Conservation (phyloP, 2,888 invertebrate species). For the Helicoverpa assulta region DNA sequence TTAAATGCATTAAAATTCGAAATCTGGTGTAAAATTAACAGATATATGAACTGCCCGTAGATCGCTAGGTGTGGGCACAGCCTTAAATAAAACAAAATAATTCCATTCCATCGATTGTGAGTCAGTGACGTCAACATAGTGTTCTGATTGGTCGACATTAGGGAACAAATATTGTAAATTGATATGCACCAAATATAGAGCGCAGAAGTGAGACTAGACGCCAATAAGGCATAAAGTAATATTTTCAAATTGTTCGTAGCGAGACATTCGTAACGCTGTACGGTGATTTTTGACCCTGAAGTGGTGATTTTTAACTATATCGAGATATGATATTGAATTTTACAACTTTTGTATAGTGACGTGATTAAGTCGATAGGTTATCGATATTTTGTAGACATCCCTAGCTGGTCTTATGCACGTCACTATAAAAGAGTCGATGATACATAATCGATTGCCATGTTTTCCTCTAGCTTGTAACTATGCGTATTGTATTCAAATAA, state of each 20-base stretch:
- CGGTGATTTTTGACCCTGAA: slow-evolving; percentile 44
- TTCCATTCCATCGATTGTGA: slow-evolving; percentile 37
- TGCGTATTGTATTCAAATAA: slow-evolving; percentile 60
- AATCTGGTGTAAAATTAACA: slow-evolving; percentile 24
- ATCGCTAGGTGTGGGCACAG: slow-evolving; percentile 61
- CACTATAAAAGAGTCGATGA: slow-evolving; percentile 35
- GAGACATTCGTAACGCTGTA: slow-evolving; percentile 26
- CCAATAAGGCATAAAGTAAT: slow-evolving; percentile 69
- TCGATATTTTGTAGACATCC: slow-evolving; percentile 19
- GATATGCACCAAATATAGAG: slow-evolving; percentile 76
- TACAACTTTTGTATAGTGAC: slow-evolving; percentile 27
- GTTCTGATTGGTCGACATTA: slow-evolving; percentile 61
- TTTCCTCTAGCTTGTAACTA: slow-evolving; percentile 70
- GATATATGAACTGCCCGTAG: slow-evolving; percentile 55
- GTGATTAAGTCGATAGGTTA: slow-evolving; percentile 24
- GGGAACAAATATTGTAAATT: slow-evolving; percentile 78
- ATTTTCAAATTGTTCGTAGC: slow-evolving; percentile 59
- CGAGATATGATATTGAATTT: slow-evolving; percentile 33
- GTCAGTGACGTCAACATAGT: slow-evolving; percentile 41
- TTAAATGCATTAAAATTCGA: slow-evolving; percentile 14
- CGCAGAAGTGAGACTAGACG: slow-evolving; percentile 79
- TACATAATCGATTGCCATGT: slow-evolving; percentile 61
- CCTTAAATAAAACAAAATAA: slow-evolving; percentile 54
- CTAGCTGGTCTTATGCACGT: slow-evolving; percentile 29
- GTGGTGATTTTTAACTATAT: slow-evolving; percentile 44